phyloP scores from a whole-genome alignment of 37 sponge, comb jelly and placozoan genomes.

The Cladorhizidae sp. region DNA sequence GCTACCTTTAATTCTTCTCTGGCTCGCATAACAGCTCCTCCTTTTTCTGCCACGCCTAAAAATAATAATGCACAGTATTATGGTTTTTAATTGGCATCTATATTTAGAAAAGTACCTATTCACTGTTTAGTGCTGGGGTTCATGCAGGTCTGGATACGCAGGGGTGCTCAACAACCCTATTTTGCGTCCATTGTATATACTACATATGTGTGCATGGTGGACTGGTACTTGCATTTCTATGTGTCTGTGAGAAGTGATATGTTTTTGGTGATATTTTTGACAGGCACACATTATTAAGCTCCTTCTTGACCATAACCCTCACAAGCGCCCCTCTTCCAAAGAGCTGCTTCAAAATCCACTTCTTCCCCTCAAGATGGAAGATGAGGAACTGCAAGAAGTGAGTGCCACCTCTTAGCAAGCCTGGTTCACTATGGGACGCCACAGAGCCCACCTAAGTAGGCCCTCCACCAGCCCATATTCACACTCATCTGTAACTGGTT shows the following conservation, averaged over 20 bases:
- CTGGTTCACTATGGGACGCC: not conserved
- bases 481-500: too few species aligned
- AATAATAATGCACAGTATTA: too few species aligned
- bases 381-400: constrained; percentile 82
- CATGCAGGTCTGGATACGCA: too few species aligned
- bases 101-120: too few species aligned
- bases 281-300: constrained; percentile 57
- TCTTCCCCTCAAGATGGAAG: constrained; percentile 89
- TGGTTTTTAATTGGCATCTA: too few species aligned
- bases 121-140: too few species aligned
- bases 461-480: too few species aligned
- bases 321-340: constrained; percentile 77
- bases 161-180: too few species aligned
- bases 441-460: not conserved
- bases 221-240: not conserved
- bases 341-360: constrained; percentile 77
- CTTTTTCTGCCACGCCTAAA: too few species aligned
- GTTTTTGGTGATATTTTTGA: not conserved
- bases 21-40: too few species aligned
- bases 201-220: not conserved
- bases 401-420: not conserved
- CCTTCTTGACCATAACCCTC: constrained; percentile 77
- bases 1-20: too few species aligned
- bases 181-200: too few species aligned
- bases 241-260: not conserved